These are phyloP conservation scores for Latheticus oryzae DNA, from an alignment of 2,888 invertebrate genomes.

Conservation along the genomic window DNA sequence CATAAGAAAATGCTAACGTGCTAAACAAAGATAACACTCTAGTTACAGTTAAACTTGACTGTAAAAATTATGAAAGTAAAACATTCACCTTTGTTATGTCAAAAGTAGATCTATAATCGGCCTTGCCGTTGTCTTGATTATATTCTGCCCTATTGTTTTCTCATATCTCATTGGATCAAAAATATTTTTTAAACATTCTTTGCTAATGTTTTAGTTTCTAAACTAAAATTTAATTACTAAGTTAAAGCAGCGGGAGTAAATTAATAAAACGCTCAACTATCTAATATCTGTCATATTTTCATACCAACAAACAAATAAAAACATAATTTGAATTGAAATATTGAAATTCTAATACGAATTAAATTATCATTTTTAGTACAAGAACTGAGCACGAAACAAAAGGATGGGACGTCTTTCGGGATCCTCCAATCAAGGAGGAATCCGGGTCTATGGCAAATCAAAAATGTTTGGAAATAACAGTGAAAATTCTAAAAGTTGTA, in stretches of 20 bases:
- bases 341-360: too few species aligned
- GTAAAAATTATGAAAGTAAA: conserved; percentile 40
- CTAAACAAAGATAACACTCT: conserved; percentile 19
- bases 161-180: too few species aligned
- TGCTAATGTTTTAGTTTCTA: too few species aligned
- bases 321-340: too few species aligned
- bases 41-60: conserved; percentile 17
- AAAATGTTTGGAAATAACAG: conserved; percentile 86
- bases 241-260: too few species aligned
- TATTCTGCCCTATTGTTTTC: conserved; percentile 7
- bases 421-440: conserved; percentile 89
- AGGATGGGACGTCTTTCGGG: conserved; percentile 97
- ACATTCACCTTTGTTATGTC: conserved; percentile 52
- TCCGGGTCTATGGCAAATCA: conserved; percentile 91
- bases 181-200: too few species aligned
- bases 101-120: conserved; percentile 57
- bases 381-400: conserved; percentile 88
- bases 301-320: too few species aligned
- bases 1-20: conserved; percentile 13
- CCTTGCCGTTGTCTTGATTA: conserved; percentile 48
- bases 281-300: too few species aligned
- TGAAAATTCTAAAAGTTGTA: conserved; percentile 84
- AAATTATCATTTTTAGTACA: conserved; percentile 73
- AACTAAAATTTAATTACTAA: too few species aligned
- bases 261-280: too few species aligned